Evolutionary conservation across 2,113 vertebrate genomes (phyloP), one percentile per base, ranked within the genome.

Genomic region (Ornithorhynchus anatinus): DNA sequence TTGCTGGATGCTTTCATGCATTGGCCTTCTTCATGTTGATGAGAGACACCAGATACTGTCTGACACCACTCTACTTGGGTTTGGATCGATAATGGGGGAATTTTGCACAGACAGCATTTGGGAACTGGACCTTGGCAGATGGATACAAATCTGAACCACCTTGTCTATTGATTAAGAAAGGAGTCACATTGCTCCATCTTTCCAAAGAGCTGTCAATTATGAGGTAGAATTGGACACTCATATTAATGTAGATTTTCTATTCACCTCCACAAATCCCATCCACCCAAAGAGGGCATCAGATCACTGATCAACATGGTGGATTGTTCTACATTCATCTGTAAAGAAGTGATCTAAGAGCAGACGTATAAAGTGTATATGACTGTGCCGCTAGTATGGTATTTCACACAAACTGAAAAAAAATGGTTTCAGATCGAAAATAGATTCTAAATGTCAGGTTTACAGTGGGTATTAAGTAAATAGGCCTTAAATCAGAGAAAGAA

Each of bases 401-500:
- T 63, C 25, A 61, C 22, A 45, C 12, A 40, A 72, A 77, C 39
- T 39, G 50, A 25, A 77, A 80, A 39, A 12, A 44, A 62, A 50
- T 8, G 32, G 50, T 72, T 29, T 61, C 47, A 70, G 56, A 73
- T 51, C 32, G 61, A 17, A 12, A 17, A 2, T 40, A 32, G 35
- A 40, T 65, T 52, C 23, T 32, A 73, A 61, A 59, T 51, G 4
- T 29, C 29, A 14, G 10, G 9, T n/a, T 53, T 56, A 58, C 38
- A 39, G 16, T 53, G 32, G 20, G 25, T 42, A 52, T 45, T 59
- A 79, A 79, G 43, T 56, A 67, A 67, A 69, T 40, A 73, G 38
- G 70, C 65, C 45, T 15, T 47, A 22, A 77, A 63, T 35, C 57
- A 72, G 54, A 81, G 8, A 60, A 14, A 70, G 87, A 84, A 10